phyloP scores from a whole-genome alignment of 2,888 invertebrate species.

The Eutolmus rufibarbis region DNA sequence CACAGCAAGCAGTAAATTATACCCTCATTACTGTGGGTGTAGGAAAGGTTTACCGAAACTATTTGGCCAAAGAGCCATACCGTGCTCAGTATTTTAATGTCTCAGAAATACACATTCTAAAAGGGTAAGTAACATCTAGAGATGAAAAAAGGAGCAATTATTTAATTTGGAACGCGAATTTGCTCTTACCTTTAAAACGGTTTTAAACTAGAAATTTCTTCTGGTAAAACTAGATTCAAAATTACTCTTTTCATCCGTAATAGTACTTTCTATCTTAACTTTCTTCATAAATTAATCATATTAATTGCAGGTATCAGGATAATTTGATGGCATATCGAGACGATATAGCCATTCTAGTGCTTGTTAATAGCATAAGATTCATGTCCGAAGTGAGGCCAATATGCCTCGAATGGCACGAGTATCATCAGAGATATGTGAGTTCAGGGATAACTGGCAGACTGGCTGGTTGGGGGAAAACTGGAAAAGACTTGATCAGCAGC shows the following conservation, averaged over 20 bases:
- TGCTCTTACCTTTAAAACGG: too few relatives aligned
- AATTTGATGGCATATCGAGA: constrained; percentile 50
- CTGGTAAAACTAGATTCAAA: background rate
- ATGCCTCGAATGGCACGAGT: constrained; percentile 54
- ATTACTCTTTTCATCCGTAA: background rate
- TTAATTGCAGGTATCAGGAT: constrained; percentile 48
- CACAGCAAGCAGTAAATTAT: background rate
- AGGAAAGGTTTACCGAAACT: constrained; percentile 48
- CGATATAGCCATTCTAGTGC: constrained; percentile 58
- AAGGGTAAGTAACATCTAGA: constrained; percentile 42
- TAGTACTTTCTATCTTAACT: background rate
- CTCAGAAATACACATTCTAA: constrained; percentile 44
- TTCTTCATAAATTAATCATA: background rate
- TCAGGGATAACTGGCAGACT: constrained; percentile 45
- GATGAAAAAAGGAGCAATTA: background rate
- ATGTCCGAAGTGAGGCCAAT: constrained; percentile 57
- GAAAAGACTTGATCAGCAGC: constrained; percentile 40
- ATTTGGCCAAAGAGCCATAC: constrained; percentile 36
- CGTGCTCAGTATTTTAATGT: constrained; percentile 46
- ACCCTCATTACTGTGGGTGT: constrained; percentile 46
- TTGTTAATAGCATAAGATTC: constrained; percentile 53
- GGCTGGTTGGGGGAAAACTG: constrained; percentile 51
- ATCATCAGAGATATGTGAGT: constrained; percentile 36
- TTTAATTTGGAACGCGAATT: too few relatives aligned
- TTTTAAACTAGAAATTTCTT: too few relatives aligned